phyloP scores from a whole-genome alignment of 2,888 invertebrate species.

The Mayetiola destructor region DNA sequence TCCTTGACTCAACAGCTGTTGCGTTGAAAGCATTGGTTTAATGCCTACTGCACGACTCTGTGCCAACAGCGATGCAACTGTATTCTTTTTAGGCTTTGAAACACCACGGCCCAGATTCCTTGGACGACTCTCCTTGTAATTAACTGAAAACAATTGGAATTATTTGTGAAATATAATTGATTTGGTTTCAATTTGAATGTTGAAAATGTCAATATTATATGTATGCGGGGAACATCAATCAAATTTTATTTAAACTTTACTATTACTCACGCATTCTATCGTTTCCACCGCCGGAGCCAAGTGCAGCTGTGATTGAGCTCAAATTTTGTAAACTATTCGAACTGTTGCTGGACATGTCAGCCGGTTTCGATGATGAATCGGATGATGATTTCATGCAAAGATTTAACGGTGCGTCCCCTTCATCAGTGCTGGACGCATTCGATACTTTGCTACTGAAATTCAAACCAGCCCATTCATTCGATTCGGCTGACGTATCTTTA shows the following conservation, averaged over 20 bases:
- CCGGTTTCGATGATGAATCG: constrained; percentile 20
- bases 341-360: constrained; percentile 15
- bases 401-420: constrained; percentile 64
- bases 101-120: constrained; percentile 74
- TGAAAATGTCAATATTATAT: background rate
- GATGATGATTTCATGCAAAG: constrained; percentile 50
- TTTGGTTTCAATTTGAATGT: background rate
- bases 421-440: constrained; percentile 34
- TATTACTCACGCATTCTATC: constrained; percentile 16
- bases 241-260: no score
- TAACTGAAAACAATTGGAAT: constrained; percentile 12
- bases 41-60: constrained; percentile 73
- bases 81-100: constrained; percentile 84
- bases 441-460: constrained; percentile 31
- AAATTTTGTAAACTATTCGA: constrained; percentile 32
- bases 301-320: constrained; percentile 34
- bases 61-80: constrained; percentile 73
- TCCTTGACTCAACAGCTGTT: constrained; percentile 40
- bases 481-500: constrained; percentile 18
- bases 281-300: constrained; percentile 25
- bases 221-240: constrained; percentile 2
- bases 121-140: constrained; percentile 58
- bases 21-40: constrained; percentile 61
- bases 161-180: background rate
- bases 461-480: constrained; percentile 22